phyloP scores from a whole-genome alignment of 2,888 invertebrate species.

The Eilema griseolum region DNA sequence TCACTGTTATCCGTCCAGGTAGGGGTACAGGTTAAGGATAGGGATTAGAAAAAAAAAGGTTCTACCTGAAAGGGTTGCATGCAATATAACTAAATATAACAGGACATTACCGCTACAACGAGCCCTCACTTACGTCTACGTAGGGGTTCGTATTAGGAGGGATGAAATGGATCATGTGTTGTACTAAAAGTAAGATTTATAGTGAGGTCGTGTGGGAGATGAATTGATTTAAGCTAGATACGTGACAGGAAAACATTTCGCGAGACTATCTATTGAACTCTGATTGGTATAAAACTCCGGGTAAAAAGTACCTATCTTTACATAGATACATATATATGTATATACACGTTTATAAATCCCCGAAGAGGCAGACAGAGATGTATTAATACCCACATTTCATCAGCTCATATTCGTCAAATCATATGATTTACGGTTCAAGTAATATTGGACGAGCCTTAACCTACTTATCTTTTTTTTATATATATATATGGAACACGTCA shows the following conservation, averaged over 20 bases:
- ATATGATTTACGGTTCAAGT: too few relatives aligned
- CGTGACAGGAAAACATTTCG: background rate
- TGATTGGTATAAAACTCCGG: background rate
- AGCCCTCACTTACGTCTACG: background rate
- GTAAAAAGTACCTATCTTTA: too few relatives aligned
- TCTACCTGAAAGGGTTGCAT: background rate
- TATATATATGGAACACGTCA: too few relatives aligned
- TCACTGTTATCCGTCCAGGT: too few relatives aligned
- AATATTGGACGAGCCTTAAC: too few relatives aligned
- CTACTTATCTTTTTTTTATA: too few relatives aligned
- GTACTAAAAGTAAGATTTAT: slow-evolving; percentile 12
- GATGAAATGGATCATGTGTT: slow-evolving; percentile 6
- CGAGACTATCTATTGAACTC: background rate
- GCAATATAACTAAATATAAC: background rate
- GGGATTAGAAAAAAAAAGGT: background rate
- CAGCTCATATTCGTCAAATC: too few relatives aligned
- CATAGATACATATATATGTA: too few relatives aligned
- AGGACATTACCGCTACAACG: background rate
- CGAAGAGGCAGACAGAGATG: too few relatives aligned
- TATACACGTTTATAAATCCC: too few relatives aligned
- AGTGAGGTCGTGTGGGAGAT: slow-evolving; percentile 8
- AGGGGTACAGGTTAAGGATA: too few relatives aligned
- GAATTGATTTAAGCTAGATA: background rate
- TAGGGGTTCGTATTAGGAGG: background rate
- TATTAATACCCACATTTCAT: too few relatives aligned